A percentile compares a stretch with the other conserved stretches of the same genome.
Evolutionary conservation across 2,113 vertebrate species (phyloP).

Genomic region (Eleginops maclovinus): DNA sequence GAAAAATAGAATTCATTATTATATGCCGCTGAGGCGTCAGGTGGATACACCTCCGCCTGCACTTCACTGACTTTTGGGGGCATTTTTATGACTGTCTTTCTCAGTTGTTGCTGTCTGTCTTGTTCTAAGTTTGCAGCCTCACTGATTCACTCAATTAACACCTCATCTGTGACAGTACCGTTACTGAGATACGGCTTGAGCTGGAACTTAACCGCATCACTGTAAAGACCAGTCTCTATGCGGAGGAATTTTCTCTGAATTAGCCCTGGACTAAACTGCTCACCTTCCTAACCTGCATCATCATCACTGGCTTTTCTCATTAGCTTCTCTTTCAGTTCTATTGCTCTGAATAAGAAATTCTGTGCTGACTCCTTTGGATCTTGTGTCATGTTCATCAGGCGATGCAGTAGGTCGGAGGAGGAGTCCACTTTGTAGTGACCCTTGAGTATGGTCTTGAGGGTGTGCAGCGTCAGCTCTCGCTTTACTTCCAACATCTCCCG

Average conservation of each 20-base stretch:
- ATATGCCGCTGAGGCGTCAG: background rate
- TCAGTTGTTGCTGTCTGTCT: background rate
- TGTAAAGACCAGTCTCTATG: background rate
- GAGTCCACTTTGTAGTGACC: background rate
- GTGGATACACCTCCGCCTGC: background rate
- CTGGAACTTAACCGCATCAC: slow-evolving; percentile 14
- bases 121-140: background rate
- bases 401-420: background rate
- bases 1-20: no score
- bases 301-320: background rate
- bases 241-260: background rate
- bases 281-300: background rate
- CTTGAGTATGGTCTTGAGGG: background rate
- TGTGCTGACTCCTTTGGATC: background rate
- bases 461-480: background rate
- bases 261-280: background rate
- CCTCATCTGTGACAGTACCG: background rate
- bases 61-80: background rate
- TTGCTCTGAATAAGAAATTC: background rate
- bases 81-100: background rate
- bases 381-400: slow-evolving; percentile 5
- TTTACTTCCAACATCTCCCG: background rate
- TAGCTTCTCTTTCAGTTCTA: slow-evolving; percentile 1
- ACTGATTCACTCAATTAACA: background rate
- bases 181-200: background rate